phyloP scores from a whole-genome alignment of 2,113 vertebrate genomes.

The Cynoglossus semilaevis region DNA sequence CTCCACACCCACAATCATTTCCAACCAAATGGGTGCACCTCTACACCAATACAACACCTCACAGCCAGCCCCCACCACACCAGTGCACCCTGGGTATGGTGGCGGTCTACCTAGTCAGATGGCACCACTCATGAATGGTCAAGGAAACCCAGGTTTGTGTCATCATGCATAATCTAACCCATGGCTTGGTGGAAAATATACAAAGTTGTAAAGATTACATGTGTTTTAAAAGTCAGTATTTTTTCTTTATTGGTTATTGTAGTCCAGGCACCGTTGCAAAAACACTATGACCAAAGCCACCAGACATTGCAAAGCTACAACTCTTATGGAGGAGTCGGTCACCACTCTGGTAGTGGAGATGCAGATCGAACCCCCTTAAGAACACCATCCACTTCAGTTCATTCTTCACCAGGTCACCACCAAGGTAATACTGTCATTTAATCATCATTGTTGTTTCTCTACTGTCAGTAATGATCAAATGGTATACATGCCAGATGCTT shows the following conservation, averaged over 20 bases:
- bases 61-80: constrained; percentile 49
- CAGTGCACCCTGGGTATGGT: constrained; percentile 65
- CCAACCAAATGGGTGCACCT: constrained; percentile 70
- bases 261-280: constrained; percentile 45
- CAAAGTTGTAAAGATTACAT: background rate
- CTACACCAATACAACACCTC: constrained; percentile 68
- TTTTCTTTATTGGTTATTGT: background rate
- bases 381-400: constrained; percentile 67
- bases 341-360: constrained; percentile 23
- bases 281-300: constrained; percentile 61
- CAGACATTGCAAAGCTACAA: constrained; percentile 42
- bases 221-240: background rate
- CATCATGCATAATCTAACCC: background rate
- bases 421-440: constrained; percentile 53
- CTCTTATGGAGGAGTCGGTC: constrained; percentile 37
- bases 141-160: constrained; percentile 66
- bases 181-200: background rate
- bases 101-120: constrained; percentile 36
- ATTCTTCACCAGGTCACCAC: constrained; percentile 72
- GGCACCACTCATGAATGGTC: constrained; percentile 67
- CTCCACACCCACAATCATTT: constrained; percentile 48
- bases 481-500: no score
- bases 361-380: constrained; percentile 52
- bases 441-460: background rate
- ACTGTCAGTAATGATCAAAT: no score